These are phyloP conservation scores for Lepus oiostolus DNA, from an alignment of 2,797 vertebrate species.

Conservation along the genomic window DNA sequence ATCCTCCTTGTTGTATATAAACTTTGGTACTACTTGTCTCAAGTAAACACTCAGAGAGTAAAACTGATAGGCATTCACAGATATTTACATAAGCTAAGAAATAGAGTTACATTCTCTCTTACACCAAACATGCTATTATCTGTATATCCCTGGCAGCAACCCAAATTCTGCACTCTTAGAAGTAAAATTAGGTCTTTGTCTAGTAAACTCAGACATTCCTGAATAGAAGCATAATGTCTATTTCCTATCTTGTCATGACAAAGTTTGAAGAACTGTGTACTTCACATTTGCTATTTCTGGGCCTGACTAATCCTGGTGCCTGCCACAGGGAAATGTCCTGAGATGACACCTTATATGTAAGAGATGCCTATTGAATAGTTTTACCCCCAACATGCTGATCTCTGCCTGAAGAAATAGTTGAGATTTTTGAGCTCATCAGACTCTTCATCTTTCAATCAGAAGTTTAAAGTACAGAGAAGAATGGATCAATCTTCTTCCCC, in stretches of 20 bases:
- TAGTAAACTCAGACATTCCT: constrained; percentile 53
- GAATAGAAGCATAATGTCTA: constrained; percentile 16
- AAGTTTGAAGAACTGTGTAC: neutral
- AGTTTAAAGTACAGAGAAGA: neutral
- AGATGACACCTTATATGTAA: neutral
- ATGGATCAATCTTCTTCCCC: too few relatives aligned
- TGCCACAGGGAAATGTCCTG: neutral
- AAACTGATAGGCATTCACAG: neutral
- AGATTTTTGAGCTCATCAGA: neutral
- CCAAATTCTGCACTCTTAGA: neutral
- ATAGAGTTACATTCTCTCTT: neutral
- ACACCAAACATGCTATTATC: constrained; percentile 5
- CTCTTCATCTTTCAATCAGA: neutral
- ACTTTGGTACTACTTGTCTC: neutral
- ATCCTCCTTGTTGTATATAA: neutral
- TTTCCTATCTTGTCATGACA: neutral
- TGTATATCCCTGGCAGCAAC: neutral
- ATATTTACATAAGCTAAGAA: neutral
- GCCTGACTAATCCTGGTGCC: neutral
- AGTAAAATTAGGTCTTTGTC: constrained; percentile 37
- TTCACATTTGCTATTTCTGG: neutral
- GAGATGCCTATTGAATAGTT: neutral
- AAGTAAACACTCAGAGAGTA: constrained; percentile 11
- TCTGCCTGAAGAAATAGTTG: neutral
- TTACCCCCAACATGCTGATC: neutral